Percentiles rank a stretch among this genome's conserved stretches.
These are phyloP conservation scores for Portevinia maculata DNA, from an alignment of 2,888 invertebrate species.

Conservation along the genomic window DNA sequence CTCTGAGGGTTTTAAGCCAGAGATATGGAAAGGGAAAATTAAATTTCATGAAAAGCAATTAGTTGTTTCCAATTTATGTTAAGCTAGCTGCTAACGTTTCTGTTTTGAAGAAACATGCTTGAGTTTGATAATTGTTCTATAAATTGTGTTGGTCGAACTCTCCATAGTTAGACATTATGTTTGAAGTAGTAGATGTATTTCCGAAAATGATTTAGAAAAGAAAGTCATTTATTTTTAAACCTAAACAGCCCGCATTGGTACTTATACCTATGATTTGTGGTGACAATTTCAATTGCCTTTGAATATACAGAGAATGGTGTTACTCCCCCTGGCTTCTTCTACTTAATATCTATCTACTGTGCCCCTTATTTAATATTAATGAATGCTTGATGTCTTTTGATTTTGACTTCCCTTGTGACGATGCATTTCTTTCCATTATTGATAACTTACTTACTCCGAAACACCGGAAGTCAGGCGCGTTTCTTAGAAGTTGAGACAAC, in stretches of 20 bases:
- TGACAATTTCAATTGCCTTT: neutral
- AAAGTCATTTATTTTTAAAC: neutral
- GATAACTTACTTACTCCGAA: no score
- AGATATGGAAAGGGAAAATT: conserved; percentile 12
- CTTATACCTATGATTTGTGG: neutral
- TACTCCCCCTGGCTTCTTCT: neutral
- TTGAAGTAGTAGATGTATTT: neutral
- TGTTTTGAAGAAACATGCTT: neutral
- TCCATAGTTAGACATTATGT: no score
- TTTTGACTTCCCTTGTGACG: neutral
- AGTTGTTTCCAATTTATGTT: neutral
- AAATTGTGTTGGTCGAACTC: no score
- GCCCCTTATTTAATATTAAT: neutral
- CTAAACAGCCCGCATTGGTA: neutral
- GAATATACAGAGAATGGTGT: neutral
- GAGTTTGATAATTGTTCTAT: neutral
- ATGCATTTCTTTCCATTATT: neutral
- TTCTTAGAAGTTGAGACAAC: no score
- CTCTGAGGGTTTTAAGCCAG: neutral
- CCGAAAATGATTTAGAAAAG: neutral
- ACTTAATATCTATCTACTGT: neutral
- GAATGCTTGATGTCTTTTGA: neutral
- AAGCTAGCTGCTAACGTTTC: neutral
- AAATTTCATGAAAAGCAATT: conserved; percentile 1
- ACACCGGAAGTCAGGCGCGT: no score